Evolutionary conservation across 2,113 vertebrate genomes (phyloP).

Genomic region (Himantopus leucocephalus): DNA sequence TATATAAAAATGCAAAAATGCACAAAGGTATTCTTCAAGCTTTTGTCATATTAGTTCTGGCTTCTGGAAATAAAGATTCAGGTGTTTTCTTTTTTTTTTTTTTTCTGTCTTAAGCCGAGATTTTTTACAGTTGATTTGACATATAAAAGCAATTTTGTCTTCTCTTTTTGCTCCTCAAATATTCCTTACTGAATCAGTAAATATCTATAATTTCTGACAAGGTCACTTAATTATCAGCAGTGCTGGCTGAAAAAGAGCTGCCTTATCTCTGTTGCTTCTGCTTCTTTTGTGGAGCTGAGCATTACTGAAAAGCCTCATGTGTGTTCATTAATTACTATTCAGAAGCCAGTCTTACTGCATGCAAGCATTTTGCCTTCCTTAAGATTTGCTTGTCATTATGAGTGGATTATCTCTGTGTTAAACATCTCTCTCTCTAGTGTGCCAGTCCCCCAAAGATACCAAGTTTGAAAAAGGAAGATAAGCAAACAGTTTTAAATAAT

Average conservation of each 20-base stretch:
- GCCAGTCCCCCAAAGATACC: neutral
- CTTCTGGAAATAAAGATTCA: neutral
- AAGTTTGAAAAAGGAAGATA: neutral
- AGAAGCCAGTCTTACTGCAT: neutral
- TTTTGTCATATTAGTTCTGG: neutral
- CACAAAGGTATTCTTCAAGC: neutral
- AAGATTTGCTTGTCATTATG: neutral
- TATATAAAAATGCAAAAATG: neutral
- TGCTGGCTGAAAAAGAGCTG: neutral
- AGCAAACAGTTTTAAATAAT: neutral
- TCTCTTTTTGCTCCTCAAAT: neutral
- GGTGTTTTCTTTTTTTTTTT: neutral
- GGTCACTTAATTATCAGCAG: constrained; percentile 54
- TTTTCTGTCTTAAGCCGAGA: neutral
- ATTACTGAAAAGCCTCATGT: neutral
- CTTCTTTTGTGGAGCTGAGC: neutral
- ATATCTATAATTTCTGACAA: constrained; percentile 59
- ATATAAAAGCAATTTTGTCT: constrained; percentile 2
- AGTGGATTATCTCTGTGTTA: constrained; percentile 25
- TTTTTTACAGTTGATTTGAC: constrained; percentile 3
- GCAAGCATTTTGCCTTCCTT: neutral
- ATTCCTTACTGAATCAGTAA: constrained; percentile 25
- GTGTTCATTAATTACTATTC: neutral
- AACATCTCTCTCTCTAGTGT: neutral
- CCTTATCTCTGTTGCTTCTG: neutral